Percentiles rank a stretch among this genome's conserved stretches.
phyloP scores from a whole-genome alignment of 2,888 invertebrate species.

The Spisula subtruncata region DNA sequence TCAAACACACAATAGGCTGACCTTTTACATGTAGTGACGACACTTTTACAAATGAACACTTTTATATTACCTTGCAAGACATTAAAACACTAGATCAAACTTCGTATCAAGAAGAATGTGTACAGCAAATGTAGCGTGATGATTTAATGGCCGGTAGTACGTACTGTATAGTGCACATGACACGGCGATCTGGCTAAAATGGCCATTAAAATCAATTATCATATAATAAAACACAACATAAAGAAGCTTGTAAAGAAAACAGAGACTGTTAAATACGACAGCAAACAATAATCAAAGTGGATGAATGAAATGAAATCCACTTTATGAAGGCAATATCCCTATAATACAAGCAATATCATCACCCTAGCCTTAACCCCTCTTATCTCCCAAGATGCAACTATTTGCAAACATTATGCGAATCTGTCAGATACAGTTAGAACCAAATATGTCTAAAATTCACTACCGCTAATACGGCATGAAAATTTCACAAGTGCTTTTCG shows the following conservation, averaged over 20 bases:
- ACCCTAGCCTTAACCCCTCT: background rate
- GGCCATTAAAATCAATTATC: slow-evolving; percentile 25
- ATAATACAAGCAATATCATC: background rate
- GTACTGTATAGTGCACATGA: background rate
- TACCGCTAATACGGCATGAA: background rate
- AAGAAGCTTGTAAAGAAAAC: slow-evolving; percentile 11
- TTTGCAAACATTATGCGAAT: slow-evolving; percentile 16
- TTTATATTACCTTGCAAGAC: background rate
- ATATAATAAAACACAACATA: background rate
- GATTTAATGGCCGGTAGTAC: background rate
- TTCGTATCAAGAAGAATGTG: background rate
- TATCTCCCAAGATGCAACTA: slow-evolving; percentile 1
- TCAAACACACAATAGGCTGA: too few relatives aligned
- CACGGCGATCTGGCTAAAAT: background rate
- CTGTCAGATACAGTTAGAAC: background rate
- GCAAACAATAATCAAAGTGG: background rate
- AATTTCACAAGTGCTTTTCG: background rate
- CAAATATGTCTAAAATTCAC: background rate
- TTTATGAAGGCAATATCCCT: slow-evolving; percentile 15
- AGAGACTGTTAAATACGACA: background rate
- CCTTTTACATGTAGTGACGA: too few relatives aligned
- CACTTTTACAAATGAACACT: too few relatives aligned
- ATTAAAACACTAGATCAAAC: background rate
- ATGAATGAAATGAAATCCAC: slow-evolving; percentile 22
- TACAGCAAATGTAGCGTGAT: background rate